Conservation (phyloP, 2,888 invertebrate genomes). For the Cosmopolites sordidus region DNA sequence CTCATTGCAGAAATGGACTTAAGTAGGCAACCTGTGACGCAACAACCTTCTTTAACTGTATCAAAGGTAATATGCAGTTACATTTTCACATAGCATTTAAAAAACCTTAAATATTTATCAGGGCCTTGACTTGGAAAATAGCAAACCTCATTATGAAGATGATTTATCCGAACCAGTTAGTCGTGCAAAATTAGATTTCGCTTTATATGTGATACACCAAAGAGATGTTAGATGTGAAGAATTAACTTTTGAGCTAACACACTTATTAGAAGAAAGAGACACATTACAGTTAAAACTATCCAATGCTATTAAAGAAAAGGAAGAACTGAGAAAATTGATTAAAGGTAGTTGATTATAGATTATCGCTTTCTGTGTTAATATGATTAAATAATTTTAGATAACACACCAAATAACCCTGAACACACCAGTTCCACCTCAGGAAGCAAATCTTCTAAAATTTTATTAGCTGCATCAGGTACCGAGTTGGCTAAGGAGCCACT, state of each 20-base stretch:
- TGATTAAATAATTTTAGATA: neutral
- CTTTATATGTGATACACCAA: conserved; percentile 80
- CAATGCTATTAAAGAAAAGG: conserved; percentile 72
- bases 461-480: conserved; percentile 37
- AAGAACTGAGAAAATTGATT: conserved; percentile 52
- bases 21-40: conserved; percentile 28
- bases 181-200: conserved; percentile 70
- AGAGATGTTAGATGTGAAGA: conserved; percentile 83
- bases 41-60: conserved; percentile 27
- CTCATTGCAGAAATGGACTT: conserved; percentile 46
- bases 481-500: conserved; percentile 38
- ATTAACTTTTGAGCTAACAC: conserved; percentile 77
- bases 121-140: neutral
- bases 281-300: conserved; percentile 78
- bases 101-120: neutral
- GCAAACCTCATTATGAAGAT: conserved; percentile 17
- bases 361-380: neutral
- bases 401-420: conserved; percentile 9
- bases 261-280: conserved; percentile 79
- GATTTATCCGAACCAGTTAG: conserved; percentile 40
- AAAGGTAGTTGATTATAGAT: conserved; percentile 19
- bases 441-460: conserved; percentile 32
- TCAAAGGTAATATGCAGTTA: conserved; percentile 3
- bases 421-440: neutral
- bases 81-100: no score